phyloP scores from a whole-genome alignment of 1,140 invertebrate species.

The Diabrotica undecimpunctata region DNA sequence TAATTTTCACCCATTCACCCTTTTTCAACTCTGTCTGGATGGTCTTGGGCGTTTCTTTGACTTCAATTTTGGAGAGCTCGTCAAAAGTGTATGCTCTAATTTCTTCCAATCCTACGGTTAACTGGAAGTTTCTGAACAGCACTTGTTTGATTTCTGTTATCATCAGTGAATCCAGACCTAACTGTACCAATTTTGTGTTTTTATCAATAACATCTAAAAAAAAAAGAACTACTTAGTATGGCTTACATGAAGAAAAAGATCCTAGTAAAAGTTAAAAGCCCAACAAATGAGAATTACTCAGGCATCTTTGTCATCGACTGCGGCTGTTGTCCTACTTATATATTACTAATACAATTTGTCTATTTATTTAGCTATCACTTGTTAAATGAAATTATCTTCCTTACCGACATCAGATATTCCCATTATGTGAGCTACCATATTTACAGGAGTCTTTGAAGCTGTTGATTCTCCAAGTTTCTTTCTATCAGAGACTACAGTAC shows the following conservation, averaged over 20 bases:
- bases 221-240: not conserved
- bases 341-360: no score
- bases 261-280: no score
- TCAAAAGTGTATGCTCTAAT: conserved; percentile 17
- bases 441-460: conserved; percentile 54
- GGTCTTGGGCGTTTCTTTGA: no score
- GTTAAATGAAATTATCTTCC: no score
- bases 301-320: no score
- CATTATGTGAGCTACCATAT: conserved; percentile 63
- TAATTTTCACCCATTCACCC: no score
- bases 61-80: not conserved
- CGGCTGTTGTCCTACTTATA: no score
- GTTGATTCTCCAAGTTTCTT: conserved; percentile 51
- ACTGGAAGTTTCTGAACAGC: conserved; percentile 57
- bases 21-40: no score
- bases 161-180: conserved; percentile 68
- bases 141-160: conserved; percentile 65
- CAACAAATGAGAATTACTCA: no score
- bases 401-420: conserved; percentile 33
- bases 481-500: conserved; percentile 74
- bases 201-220: conserved; percentile 26
- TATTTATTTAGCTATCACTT: no score
- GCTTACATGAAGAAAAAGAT: no score
- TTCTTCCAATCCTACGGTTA: conserved; percentile 17
- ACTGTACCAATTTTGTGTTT: conserved; percentile 56